A percentile compares a stretch with the other conserved stretches of the same genome.
Evolutionary conservation across 2,888 invertebrate genomes (phyloP).

Genomic region (Prionchulus punctatus): DNA sequence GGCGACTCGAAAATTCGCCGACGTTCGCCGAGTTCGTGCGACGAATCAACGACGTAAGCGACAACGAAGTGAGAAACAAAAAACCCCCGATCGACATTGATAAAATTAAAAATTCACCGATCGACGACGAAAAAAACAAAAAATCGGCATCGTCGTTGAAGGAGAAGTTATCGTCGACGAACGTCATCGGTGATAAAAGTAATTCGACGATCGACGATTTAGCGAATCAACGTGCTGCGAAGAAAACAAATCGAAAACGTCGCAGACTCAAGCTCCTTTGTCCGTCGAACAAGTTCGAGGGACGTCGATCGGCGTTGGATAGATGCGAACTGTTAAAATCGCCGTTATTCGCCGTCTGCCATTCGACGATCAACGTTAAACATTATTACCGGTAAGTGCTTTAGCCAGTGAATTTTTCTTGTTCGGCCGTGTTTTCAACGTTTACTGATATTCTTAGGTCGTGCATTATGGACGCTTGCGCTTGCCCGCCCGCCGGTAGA

Average conservation of each 20-base stretch:
- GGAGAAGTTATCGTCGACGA: too few relatives aligned
- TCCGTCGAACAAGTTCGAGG: background rate
- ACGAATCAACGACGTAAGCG: background rate
- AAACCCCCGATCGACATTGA: background rate
- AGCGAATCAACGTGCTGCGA: background rate
- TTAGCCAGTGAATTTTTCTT: slow-evolving; percentile 16
- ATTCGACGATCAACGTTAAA: slow-evolving; percentile 56
- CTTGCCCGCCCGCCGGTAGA: slow-evolving; percentile 53
- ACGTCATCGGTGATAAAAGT: too few relatives aligned
- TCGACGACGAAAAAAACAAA: background rate
- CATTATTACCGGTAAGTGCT: slow-evolving; percentile 65
- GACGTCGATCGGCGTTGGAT: background rate
- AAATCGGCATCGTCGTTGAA: too few relatives aligned
- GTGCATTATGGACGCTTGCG: slow-evolving; percentile 70
- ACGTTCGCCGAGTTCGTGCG: background rate
- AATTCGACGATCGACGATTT: background rate
- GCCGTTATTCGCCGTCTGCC: slow-evolving; percentile 55
- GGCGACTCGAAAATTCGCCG: background rate
- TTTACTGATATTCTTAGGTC: slow-evolving; percentile 45
- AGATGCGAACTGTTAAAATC: slow-evolving; percentile 44
- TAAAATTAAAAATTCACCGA: background rate
- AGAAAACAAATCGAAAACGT: background rate
- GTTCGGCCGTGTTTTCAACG: background rate
- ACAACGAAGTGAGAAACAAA: too few relatives aligned
- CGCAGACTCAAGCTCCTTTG: background rate